Evolutionary conservation across 2,797 vertebrate genomes (phyloP), one percentile per base, ranked within the genome.

Genomic region (Acrocephalus scirpaceus): DNA sequence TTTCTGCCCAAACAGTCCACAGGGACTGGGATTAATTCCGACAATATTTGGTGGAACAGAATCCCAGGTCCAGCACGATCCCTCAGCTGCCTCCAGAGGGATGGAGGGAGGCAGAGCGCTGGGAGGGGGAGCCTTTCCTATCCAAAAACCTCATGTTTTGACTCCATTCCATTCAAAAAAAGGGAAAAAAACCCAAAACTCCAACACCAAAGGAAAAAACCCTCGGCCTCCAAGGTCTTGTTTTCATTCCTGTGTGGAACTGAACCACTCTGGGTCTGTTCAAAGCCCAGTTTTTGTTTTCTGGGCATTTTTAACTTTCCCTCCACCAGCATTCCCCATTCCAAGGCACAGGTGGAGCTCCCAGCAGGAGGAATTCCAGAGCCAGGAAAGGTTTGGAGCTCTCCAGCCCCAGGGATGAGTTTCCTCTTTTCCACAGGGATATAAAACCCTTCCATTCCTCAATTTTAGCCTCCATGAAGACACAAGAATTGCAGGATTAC

Each of bases 41-140:
- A 81, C 94, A 94, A 53, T 22, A n/a, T 79, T 71, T 91, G 91
- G 84, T 93, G 84, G 94, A 94, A 97, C 91, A 77, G 92, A 92
- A 89, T 91, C 69, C 0, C 23, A 92, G 61, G 88, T 73, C 80
- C 91, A 71, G 81, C 3, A 0, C 11, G 61, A 95, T 70, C 88
- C 80, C 56, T 58, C 13, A 11, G 76, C 66, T 74, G 90, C 67
- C 82, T 86, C 95, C 67, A 53, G 90, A 90, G 81, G 78, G 64
- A 77, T 29, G 34, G 14, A 62, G 50, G 30, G 76, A 91, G 36
- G 74, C 86, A 86, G 70, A 78, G n/a, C 7, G 67, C 25, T 88
- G 94, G 95, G 91, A 93, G 84, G 81, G 47, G 74, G 78, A 96
- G 29, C 42, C 16, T 94, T 80, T 80, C 34, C 84, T 8, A 53